Conservation (phyloP, 1,140 invertebrate genomes). For the Drosophila quadrilineata region DNA sequence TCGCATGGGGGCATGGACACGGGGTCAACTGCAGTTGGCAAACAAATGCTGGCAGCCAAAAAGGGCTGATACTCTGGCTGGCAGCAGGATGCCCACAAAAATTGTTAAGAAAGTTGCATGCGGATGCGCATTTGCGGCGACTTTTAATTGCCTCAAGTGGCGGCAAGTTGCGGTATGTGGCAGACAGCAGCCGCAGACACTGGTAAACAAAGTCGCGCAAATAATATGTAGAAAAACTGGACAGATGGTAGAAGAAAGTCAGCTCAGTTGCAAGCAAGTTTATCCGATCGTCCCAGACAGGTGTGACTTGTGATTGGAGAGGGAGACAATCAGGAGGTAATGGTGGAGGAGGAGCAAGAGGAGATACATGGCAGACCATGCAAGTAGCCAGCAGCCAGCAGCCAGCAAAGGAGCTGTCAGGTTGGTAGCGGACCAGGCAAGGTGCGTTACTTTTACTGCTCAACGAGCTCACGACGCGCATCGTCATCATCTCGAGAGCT, state of each 20-base stretch:
- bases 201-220: constrained; percentile 56
- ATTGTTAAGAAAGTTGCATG: constrained; percentile 66
- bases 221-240: constrained; percentile 72
- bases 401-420: constrained; percentile 45
- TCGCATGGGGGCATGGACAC: constrained; percentile 2
- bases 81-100: constrained; percentile 58
- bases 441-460: constrained; percentile 72
- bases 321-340: neutral
- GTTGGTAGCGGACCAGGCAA: constrained; percentile 38
- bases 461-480: constrained; percentile 16
- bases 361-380: constrained; percentile 6
- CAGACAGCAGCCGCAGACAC: constrained; percentile 34
- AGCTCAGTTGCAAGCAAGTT: constrained; percentile 49
- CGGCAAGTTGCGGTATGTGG: neutral
- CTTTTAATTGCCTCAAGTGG: constrained; percentile 54
- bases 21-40: neutral
- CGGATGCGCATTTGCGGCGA: constrained; percentile 50
- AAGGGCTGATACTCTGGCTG: neutral
- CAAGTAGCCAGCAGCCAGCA: too few species aligned
- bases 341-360: neutral
- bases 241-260: constrained; percentile 70
- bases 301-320: neutral
- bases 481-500: constrained; percentile 4
- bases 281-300: constrained; percentile 31
- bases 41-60: too few species aligned